A percentile compares a stretch with the other conserved stretches of the same genome.
Evolutionary conservation across 2,888 invertebrate species (phyloP).

Genomic region (Machimus rusticus): DNA sequence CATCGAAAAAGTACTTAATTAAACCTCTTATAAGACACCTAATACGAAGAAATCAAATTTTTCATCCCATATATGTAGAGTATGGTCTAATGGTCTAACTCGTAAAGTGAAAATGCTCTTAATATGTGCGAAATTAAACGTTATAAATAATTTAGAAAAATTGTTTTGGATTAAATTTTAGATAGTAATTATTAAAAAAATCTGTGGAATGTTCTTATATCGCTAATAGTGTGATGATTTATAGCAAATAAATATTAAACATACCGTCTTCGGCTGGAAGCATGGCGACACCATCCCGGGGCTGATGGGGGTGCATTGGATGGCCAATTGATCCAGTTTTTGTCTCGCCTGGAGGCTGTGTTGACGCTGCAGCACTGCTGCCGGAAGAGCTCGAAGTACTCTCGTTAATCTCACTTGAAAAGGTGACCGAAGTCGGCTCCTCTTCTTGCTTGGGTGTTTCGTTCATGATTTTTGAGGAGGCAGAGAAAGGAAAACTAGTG

Average conservation of each 20-base stretch:
- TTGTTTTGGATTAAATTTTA: no score
- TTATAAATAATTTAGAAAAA: no score
- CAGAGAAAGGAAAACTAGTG: neutral
- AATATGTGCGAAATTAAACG: no score
- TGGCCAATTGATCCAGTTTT: constrained; percentile 55
- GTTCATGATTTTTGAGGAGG: neutral
- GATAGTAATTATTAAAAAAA: neutral
- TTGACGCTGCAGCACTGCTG: neutral
- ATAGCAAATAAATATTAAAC: neutral
- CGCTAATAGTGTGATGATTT: neutral
- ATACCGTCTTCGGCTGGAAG: constrained; percentile 14
- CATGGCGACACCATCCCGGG: constrained; percentile 40
- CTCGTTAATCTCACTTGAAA: constrained; percentile 22
- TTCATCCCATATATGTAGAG: no score
- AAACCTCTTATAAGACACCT: no score
- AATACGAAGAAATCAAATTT: no score
- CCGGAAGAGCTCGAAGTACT: constrained; percentile 1
- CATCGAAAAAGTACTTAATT: no score
- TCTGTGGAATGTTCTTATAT: neutral
- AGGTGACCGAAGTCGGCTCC: neutral
- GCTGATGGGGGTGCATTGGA: constrained; percentile 60
- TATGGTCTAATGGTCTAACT: no score
- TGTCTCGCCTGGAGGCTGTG: constrained; percentile 28
- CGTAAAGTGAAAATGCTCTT: no score
- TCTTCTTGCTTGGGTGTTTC: neutral